Base-by-base conservation (phyloP, 1,140 invertebrate species). In the Anastatus disparis region DNA sequence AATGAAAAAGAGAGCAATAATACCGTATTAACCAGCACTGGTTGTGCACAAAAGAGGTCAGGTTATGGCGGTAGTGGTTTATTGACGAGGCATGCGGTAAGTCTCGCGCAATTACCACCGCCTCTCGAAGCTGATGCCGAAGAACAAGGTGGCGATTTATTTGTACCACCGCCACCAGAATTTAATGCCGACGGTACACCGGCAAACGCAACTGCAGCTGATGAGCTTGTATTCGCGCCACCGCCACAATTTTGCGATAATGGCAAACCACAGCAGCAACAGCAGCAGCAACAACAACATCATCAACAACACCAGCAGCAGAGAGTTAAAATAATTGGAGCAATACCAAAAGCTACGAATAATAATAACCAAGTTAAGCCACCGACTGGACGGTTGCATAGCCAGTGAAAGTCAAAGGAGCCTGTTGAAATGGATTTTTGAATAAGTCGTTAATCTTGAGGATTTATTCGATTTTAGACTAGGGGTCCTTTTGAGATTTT, bases 141-240 rank as follows among this genome's bases (percentile, higher is more conserved):
- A 61, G 88, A 89, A 40, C 89, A 91, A 71, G 86, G 87, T 42
- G 89, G 89, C 63, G 89, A 91, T 64, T 84, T 92, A 24, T 91
- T 92, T 62, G 85, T 93, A 3, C 91, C 92, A 10, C 92, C 93
- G n/a, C 92, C 92, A n/a, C 92, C 92, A 8, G 92, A 93, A 79
- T 93, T 93, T 77, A 89, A 87, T 53, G 90, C 87, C 44, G 76
- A 79, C 15, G 87, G 83, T 31, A 79, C 84, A 46, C 82, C 82
- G 38, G 81, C 82, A 38, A 82, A 80, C 69, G 10, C 55, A 0
- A 70, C 74, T 42, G 38, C 12, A 15, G 82, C 85, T 35, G 87
- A 89, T 65, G 87, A 89, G 13, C 76, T 87, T 17, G 85, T 89
- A 0, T 87, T 91, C 59, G 92, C 90, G 35, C 91, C 87, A 71